phyloP scores from a whole-genome alignment of 2,113 vertebrate species.

The Scortum barcoo region DNA sequence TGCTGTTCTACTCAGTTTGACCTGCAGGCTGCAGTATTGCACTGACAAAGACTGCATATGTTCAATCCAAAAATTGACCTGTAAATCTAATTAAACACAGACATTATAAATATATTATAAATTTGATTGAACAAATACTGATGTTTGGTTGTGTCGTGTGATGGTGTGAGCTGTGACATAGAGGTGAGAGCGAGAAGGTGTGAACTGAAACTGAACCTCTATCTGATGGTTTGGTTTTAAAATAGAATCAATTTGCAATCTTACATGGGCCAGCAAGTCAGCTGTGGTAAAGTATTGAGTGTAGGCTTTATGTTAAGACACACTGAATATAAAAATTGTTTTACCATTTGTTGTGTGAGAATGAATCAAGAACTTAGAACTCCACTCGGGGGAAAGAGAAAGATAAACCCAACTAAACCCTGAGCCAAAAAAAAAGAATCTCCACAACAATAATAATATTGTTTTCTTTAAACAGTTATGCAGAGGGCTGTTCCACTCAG shows the following conservation, averaged over 20 bases:
- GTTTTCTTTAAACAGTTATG: neutral
- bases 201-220: neutral
- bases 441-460: neutral
- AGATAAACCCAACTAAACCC: neutral
- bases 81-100: neutral
- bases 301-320: neutral
- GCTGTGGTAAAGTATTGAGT: constrained; percentile 9
- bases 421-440: neutral
- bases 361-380: neutral
- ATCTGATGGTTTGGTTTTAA: neutral
- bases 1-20: constrained; percentile 34
- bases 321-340: neutral
- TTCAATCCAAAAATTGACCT: neutral
- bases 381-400: neutral
- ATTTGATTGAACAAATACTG: neutral
- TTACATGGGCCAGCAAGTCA: too few relatives aligned
- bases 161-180: neutral
- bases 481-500: neutral
- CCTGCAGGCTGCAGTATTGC: constrained; percentile 74
- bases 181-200: neutral
- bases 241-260: too few relatives aligned
- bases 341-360: constrained; percentile 5
- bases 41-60: neutral
- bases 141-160: neutral
- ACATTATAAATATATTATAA: neutral